phyloP scores from a whole-genome alignment of 2,888 invertebrate genomes.

The Biston betularia region DNA sequence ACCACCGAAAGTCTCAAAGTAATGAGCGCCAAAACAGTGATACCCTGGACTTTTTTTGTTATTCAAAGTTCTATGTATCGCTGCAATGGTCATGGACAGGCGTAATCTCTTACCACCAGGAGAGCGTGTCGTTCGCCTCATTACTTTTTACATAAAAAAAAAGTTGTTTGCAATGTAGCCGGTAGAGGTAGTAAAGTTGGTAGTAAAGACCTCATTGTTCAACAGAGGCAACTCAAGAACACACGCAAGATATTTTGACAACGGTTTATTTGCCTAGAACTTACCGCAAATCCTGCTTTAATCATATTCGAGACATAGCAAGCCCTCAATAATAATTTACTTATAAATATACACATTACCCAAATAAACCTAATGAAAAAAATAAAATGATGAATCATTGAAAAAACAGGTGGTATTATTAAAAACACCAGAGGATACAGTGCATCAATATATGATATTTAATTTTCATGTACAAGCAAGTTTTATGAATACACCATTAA shows the following conservation, averaged over 20 bases:
- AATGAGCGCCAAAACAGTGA: too few relatives aligned
- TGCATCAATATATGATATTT: constrained; percentile 92
- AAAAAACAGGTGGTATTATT: constrained; percentile 81
- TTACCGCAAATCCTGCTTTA: constrained; percentile 79
- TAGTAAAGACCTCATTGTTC: constrained; percentile 5
- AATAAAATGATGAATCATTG: constrained; percentile 55
- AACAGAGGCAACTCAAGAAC: constrained; percentile 69
- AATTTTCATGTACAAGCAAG: constrained; percentile 92
- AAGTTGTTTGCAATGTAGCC: not conserved
- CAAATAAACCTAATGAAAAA: constrained; percentile 82
- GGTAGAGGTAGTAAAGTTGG: not conserved
- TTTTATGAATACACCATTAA: constrained; percentile 87
- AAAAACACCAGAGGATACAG: constrained; percentile 86
- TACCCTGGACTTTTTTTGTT: too few relatives aligned
- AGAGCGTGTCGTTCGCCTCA: too few relatives aligned
- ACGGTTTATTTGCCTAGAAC: constrained; percentile 83
- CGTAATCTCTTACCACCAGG: too few relatives aligned
- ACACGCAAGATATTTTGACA: constrained; percentile 75
- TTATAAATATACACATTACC: constrained; percentile 84
- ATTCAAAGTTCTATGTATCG: too few relatives aligned
- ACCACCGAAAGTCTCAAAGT: too few relatives aligned
- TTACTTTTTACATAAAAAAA: too few relatives aligned
- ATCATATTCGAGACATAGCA: constrained; percentile 82
- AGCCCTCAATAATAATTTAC: constrained; percentile 83
- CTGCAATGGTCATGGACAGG: too few relatives aligned